Conservation (phyloP, 2,888 invertebrate species). For the Nephrotoma guestfalica region DNA sequence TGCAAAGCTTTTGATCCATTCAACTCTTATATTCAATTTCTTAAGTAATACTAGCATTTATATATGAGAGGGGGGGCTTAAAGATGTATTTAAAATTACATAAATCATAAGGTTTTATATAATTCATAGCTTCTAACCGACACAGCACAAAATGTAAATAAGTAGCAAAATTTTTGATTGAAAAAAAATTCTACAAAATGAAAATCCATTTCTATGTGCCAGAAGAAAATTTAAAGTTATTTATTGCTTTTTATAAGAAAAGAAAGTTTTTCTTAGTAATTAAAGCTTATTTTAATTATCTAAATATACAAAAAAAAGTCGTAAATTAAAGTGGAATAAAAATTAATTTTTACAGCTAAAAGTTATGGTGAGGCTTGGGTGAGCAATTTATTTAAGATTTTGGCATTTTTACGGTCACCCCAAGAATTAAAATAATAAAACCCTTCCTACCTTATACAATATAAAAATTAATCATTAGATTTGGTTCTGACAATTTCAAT, state of each 20-base stretch:
- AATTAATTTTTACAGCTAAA: neutral
- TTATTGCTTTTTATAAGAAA: neutral
- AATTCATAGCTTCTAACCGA: neutral
- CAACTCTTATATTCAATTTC: neutral
- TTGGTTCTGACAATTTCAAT: neutral
- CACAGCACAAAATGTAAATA: neutral
- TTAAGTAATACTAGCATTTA: neutral
- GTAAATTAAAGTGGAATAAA: neutral
- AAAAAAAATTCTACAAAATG: neutral
- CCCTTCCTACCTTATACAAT: no score
- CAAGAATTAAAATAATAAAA: neutral
- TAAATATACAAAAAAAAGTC: neutral
- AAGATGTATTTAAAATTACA: neutral
- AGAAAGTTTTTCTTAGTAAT: neutral
- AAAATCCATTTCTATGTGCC: neutral
- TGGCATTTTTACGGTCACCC: no score
- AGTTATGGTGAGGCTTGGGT: no score
- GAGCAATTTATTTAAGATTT: no score
- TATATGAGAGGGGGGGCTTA: neutral
- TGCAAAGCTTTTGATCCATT: neutral
- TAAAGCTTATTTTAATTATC: neutral
- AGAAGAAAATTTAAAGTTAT: neutral
- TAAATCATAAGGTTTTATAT: neutral
- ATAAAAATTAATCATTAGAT: no score
- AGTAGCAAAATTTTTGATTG: neutral